Base-by-base conservation (phyloP, 2,888 invertebrate genomes). In the Pristionchus japonicus region DNA sequence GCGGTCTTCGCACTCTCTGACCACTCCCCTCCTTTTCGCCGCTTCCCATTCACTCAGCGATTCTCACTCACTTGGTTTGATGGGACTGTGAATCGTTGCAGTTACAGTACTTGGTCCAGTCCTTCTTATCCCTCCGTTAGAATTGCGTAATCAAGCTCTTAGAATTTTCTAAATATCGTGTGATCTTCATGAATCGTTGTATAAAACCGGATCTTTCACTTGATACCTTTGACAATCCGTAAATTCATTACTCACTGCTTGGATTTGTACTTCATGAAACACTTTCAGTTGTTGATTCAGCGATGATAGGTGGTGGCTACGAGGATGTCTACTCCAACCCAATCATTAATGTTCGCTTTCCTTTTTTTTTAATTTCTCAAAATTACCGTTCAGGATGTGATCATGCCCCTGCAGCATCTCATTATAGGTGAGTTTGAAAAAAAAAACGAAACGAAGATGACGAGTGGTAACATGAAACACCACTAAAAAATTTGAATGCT, bases 251-350 rank as follows among this genome's bases (percentile, higher is more conserved):
- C n/a, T n/a, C n/a, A n/a, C n/a, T n/a, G n/a, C n/a, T n/a, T n/a
- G n/a, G n/a, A n/a, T n/a, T n/a, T n/a, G n/a, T n/a, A n/a, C n/a
- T n/a, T n/a, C n/a, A n/a, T n/a, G n/a, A n/a, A n/a, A n/a, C n/a
- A n/a, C n/a, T n/a, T n/a, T n/a, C n/a, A n/a, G n/a, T n/a, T n/a
- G n/a, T n/a, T n/a, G n/a, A n/a, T n/a, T n/a, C n/a, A n/a, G n/a
- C n/a, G n/a, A 74, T 74, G 74, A 74, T 74, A 20, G 74, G 74
- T 11, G 74, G 74, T 0, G 74, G 74, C 20, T 74, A 74, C 74
- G 74, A 74, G 40, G 40, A 74, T 23, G 74, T 74, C 31, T 74
- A 74, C n/a, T 74, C 74, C 1, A 23, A 74, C 11, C 74, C 74
- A 40, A 40, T 74, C 40, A 74, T 74, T 23, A 74, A 74, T 40